Conservation (phyloP, 64 coral and sea anemone species). For the Orbicella faveolata region DNA sequence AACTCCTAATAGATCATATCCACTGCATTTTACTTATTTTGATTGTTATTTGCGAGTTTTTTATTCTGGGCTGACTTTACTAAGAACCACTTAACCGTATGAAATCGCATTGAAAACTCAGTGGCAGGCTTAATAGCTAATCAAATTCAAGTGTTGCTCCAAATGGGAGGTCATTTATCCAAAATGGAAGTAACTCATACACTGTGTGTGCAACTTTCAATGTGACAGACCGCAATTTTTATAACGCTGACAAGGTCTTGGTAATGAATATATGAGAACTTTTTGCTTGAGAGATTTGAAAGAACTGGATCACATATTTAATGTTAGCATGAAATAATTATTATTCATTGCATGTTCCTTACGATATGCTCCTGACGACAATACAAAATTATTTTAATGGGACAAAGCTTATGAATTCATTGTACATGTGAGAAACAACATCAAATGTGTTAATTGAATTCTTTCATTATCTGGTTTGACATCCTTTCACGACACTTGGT, state of each 20-base stretch:
- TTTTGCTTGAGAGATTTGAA: too few relatives aligned
- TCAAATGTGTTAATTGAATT: slow-evolving; percentile 19
- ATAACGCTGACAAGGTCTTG: too few relatives aligned
- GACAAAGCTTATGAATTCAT: slow-evolving; percentile 9
- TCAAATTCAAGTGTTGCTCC: not conserved
- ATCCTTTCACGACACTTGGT: not conserved
- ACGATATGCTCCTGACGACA: not conserved
- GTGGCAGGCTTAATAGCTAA: not conserved
- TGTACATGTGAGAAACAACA: slow-evolving; percentile 17
- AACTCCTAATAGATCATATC: not conserved
- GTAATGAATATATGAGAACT: too few relatives aligned
- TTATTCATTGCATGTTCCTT: not conserved
- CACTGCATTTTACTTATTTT: not conserved
- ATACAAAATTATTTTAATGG: not conserved
- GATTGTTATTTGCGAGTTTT: not conserved
- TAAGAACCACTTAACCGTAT: too few relatives aligned
- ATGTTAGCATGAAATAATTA: not conserved
- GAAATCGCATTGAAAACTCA: not conserved
- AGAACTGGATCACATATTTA: not conserved
- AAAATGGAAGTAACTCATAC: not conserved
- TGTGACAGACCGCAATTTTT: too few relatives aligned
- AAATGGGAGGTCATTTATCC: not conserved
- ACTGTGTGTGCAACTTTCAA: too few relatives aligned
- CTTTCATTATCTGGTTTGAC: not conserved
- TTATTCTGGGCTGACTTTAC: too few relatives aligned